Base-by-base conservation (phyloP, 1,140 invertebrate species). In the Penaeus indicus region DNA sequence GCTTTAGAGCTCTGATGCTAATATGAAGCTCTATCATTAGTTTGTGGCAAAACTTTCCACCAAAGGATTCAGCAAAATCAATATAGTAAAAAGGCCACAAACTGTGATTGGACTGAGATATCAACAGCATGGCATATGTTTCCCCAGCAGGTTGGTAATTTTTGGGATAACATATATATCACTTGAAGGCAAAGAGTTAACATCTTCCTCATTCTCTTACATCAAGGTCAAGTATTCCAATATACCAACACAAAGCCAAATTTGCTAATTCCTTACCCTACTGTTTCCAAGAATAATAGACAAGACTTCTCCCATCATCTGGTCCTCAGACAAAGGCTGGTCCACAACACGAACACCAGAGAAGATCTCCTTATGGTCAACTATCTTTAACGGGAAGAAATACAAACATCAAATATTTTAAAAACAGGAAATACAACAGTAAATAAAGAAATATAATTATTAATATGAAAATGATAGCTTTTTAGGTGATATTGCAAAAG, bases 291-390 rank as follows among this genome's bases (percentile, higher is more conserved):
- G 95, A 0, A 99, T 95, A 78, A 98, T 94, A 25, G 98, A 96
- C 25, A 99, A 92, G 0, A 97, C 98, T 92, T 99, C 97, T 0
- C 96, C 97, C 90, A 98, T 96, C 95, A 98, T 97, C 94, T 98
- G 97, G 94, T 98, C 97, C 93, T 97, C 97, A 2, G 97, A 97
- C 21, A 99, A 94, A 11, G 96, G 95, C 90, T 95, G 95, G 92
- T 98, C 97, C 1, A 97, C 95, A 7, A 98, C 95, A 89, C 97
- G 94, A 91, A 96, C 97, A 25, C 97, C 98, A 38, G 96, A 96
- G 94, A 98, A 99, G 54, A 98, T 96, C 94, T 99, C 98, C 92
- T 96, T 95, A 0, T 97, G 97, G 94, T 99, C 97, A 19, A 97
- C 97, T 78, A 98, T 95, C 94, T 99, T 97, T 88, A 98, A 93